Evolutionary conservation across 1,140 invertebrate genomes (phyloP).

Genomic region (Sitodiplosis mosellana): DNA sequence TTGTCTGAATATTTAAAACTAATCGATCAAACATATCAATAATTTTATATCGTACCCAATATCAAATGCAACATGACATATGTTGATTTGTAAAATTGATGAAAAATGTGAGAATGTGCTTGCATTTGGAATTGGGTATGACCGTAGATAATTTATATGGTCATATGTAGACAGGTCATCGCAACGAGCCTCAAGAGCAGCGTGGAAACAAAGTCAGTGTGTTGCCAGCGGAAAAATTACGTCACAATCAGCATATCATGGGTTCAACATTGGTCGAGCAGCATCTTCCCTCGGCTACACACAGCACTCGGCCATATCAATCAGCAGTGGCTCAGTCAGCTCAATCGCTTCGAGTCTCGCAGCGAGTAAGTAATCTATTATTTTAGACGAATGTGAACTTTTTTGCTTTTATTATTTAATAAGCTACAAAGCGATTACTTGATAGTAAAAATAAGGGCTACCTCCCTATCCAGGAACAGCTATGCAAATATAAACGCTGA

Average conservation of each 20-base stretch:
- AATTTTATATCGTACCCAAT: too few relatives aligned
- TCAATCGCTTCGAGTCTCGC: conserved; percentile 28
- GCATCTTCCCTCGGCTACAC: conserved; percentile 26
- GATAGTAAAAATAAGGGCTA: background rate
- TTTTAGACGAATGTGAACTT: background rate
- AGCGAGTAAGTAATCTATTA: conserved; percentile 15
- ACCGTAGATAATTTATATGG: conserved; percentile 9
- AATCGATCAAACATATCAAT: too few relatives aligned
- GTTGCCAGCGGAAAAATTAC: conserved; percentile 45
- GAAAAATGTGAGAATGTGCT: too few relatives aligned
- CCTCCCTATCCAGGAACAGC: background rate
- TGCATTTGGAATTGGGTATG: too few relatives aligned
- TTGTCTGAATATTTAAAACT: too few relatives aligned
- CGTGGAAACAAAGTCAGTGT: conserved; percentile 59
- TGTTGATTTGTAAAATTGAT: too few relatives aligned
- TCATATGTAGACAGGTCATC: conserved; percentile 55
- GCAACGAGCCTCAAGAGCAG: conserved; percentile 53
- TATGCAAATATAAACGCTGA: background rate
- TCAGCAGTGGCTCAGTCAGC: conserved; percentile 28
- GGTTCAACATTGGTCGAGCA: conserved; percentile 27
- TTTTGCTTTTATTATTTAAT: background rate
- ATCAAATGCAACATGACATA: too few relatives aligned
- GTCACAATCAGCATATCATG: conserved; percentile 14
- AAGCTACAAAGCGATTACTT: background rate
- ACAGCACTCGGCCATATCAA: conserved; percentile 27